These are phyloP conservation scores for Lateolabrax maculatus DNA, from an alignment of 2,797 vertebrate genomes.

Conservation along the genomic window DNA sequence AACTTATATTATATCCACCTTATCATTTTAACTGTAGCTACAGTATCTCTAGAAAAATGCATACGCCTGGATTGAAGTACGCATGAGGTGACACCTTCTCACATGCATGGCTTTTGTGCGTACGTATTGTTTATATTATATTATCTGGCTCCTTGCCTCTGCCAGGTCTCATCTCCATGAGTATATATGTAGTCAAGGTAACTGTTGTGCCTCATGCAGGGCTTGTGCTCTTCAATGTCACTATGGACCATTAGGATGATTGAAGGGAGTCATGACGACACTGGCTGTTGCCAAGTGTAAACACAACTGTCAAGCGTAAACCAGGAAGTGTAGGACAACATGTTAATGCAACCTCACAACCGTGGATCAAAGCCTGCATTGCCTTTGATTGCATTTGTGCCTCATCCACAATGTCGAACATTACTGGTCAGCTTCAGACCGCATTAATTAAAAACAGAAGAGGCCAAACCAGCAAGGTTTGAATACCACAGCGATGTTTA, in stretches of 20 bases:
- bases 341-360: constrained; percentile 50
- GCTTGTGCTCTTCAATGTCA: constrained; percentile 29
- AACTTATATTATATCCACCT: too few species aligned
- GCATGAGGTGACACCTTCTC: neutral
- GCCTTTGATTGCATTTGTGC: constrained; percentile 49
- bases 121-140: neutral
- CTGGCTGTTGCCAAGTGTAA: constrained; percentile 37
- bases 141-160: neutral
- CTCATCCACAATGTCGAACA: neutral
- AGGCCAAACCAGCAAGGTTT: constrained; percentile 18
- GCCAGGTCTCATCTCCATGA: constrained; percentile 2
- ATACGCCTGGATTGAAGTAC: neutral
- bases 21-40: neutral
- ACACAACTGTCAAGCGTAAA: constrained; percentile 29
- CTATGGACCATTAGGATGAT: constrained; percentile 52
- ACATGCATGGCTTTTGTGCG: too few species aligned
- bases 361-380: constrained; percentile 51
- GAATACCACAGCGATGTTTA: constrained; percentile 35
- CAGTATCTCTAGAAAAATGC: neutral
- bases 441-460: constrained; percentile 35
- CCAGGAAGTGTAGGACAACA: constrained; percentile 21
- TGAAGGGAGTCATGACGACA: constrained; percentile 50
- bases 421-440: constrained; percentile 30
- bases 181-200: neutral
- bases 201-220: constrained; percentile 16